Base-by-base conservation (phyloP, 2,888 invertebrate genomes). In the Hypolimnas misippus region DNA sequence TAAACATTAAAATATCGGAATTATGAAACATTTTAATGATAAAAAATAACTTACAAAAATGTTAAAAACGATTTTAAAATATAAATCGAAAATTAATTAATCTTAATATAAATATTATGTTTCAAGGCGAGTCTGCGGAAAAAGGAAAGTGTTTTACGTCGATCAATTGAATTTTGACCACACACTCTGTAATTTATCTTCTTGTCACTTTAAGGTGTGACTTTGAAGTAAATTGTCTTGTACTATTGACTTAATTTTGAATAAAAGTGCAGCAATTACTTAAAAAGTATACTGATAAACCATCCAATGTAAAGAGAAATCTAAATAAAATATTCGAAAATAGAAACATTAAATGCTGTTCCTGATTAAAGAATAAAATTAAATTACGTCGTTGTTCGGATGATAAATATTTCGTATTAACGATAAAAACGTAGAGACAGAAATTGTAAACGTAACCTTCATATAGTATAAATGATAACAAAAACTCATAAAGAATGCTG, bases 151-250 rank as follows among this genome's bases (percentile, higher is more conserved):
- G 19, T 49, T 60, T 60, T 46, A 60, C 59, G 33, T 60, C 46
- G 44, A 54, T 49, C 53, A 14, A 60, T 49, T 19, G 46, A 54
- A 38, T 57, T 62, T 62, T 44, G 44, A 17, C 42, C 42, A 56
- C 56, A 62, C 44, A n/a, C n/a, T n/a, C n/a, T 52, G 62, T 52
- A 51, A 62, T 62, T 57, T 35, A 52, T 62, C 56, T 17, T 62
- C 52, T 57, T 57, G 62, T 52, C 62, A 57, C 53, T 52, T 62
- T 29, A 57, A 51, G 40, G 38, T 50, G 44, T 44, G 56, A 62
- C 51, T 35, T 44, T 35, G n/a, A 44, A 25, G 35, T 10, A 29
- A 12, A 57, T 17, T 31, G 40, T 40, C 12, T 14, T 55, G n/a
- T 38, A 38, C 4, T n/a, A 38, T 38, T 38, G 35, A 38, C 4